Percentiles rank a stretch among this genome's conserved stretches.
Evolutionary conservation across 1,140 invertebrate genomes (phyloP).

Genomic region (Doryteuthis pealeii): DNA sequence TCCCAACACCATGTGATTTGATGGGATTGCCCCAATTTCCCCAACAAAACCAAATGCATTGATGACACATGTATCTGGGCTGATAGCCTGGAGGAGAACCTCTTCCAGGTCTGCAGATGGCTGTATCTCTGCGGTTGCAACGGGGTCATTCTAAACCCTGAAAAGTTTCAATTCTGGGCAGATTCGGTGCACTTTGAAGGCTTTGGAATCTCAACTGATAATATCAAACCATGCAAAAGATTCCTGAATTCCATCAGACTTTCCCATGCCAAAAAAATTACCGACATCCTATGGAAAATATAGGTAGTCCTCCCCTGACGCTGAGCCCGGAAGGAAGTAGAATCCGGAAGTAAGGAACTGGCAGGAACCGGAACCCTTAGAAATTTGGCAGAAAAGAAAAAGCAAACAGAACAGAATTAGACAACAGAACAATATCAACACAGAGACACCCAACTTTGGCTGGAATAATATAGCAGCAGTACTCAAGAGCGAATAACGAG

Average conservation of each 20-base stretch:
- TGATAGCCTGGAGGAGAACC: constrained; percentile 26
- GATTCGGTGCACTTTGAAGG: constrained; percentile 40
- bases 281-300: no score
- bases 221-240: constrained; percentile 26
- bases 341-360: constrained; percentile 33
- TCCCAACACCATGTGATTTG: no score
- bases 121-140: constrained; percentile 31
- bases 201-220: constrained; percentile 28
- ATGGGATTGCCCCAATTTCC: constrained; percentile 28
- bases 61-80: constrained; percentile 34
- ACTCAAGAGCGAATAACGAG: no score
- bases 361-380: constrained; percentile 21
- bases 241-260: constrained; percentile 29
- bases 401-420: background rate
- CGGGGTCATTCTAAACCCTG: constrained; percentile 37
- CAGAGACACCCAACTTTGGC: no score
- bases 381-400: constrained; percentile 3
- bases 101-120: constrained; percentile 25
- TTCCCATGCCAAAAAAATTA: constrained; percentile 27
- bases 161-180: constrained; percentile 38
- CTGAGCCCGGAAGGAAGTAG: no score
- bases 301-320: no score
- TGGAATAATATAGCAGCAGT: no score
- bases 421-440: background rate
- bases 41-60: constrained; percentile 33